phyloP scores from a whole-genome alignment of 2,113 vertebrate species.

The Mastomys coucha region DNA sequence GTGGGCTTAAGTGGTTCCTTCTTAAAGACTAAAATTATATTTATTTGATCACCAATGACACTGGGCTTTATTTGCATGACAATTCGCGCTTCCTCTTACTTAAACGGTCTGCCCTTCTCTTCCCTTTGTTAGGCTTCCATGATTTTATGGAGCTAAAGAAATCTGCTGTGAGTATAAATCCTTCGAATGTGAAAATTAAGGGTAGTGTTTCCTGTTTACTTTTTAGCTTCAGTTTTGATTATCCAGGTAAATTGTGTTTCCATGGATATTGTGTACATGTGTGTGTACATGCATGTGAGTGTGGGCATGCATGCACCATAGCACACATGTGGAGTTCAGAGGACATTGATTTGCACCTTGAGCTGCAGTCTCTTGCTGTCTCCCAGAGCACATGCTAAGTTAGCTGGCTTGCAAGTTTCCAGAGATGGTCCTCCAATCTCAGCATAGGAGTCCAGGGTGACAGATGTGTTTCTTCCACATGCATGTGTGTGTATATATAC shows the following conservation, averaged over 20 bases:
- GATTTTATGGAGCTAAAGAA: neutral
- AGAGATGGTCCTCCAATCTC: neutral
- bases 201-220: neutral
- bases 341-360: too few species aligned
- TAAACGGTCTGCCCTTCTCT: neutral
- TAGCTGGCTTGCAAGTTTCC: too few species aligned
- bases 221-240: slow-evolving; percentile 16
- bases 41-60: slow-evolving; percentile 34
- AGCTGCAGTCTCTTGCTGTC: neutral
- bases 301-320: neutral
- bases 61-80: slow-evolving; percentile 18
- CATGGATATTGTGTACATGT: neutral
- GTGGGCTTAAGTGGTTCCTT: neutral
- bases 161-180: neutral
- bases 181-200: neutral
- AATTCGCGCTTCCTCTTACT: slow-evolving; percentile 23
- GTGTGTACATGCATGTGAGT: neutral
- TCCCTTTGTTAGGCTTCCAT: neutral
- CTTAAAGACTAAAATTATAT: slow-evolving; percentile 50
- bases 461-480: neutral
- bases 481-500: too few species aligned
- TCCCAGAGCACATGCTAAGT: neutral
- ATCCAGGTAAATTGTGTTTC: slow-evolving; percentile 7
- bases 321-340: neutral
- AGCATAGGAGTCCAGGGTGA: neutral